These are phyloP conservation scores for Myotis pilosus DNA, from an alignment of 2,797 vertebrate genomes.

Conservation along the genomic window DNA sequence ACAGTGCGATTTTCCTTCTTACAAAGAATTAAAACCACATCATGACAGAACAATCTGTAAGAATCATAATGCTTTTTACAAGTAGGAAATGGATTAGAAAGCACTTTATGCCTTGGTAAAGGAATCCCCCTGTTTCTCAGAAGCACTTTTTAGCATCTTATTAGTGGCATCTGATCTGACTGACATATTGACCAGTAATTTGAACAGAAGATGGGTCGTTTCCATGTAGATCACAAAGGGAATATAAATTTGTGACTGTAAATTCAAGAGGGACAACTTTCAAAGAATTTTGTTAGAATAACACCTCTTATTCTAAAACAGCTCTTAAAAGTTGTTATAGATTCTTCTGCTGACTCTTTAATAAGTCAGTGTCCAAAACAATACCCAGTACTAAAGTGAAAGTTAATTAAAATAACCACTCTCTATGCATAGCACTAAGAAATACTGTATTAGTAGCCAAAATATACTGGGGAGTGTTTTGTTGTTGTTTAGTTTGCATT, in stretches of 20 bases:
- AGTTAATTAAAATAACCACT: slow-evolving; percentile 3
- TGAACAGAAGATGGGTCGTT: slow-evolving; percentile 81
- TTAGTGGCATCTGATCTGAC: slow-evolving; percentile 83
- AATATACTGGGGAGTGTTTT: not conserved
- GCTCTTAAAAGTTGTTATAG: not conserved
- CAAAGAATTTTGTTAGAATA: slow-evolving; percentile 78
- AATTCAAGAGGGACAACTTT: slow-evolving; percentile 79
- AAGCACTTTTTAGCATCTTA: slow-evolving; percentile 84
- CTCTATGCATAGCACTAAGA: not conserved
- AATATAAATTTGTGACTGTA: slow-evolving; percentile 76
- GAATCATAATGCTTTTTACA: slow-evolving; percentile 81
- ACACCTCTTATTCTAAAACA: slow-evolving; percentile 67
- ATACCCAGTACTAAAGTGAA: not conserved
- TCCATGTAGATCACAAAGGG: slow-evolving; percentile 82
- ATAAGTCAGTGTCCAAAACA: slow-evolving; percentile 7
- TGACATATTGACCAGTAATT: slow-evolving; percentile 84
- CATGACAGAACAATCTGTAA: slow-evolving; percentile 76
- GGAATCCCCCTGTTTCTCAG: slow-evolving; percentile 81
- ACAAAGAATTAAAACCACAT: slow-evolving; percentile 76
- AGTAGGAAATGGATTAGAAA: slow-evolving; percentile 86
- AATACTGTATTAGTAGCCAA: not conserved
- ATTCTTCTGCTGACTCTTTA: not conserved
- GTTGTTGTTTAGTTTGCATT: not conserved
- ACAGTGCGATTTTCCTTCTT: slow-evolving; percentile 63
- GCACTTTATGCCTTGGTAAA: slow-evolving; percentile 84